Evolutionary conservation across 2,888 invertebrate genomes (phyloP), one percentile per base, ranked within the genome.

Genomic region (Cantharis flavilabris): DNA sequence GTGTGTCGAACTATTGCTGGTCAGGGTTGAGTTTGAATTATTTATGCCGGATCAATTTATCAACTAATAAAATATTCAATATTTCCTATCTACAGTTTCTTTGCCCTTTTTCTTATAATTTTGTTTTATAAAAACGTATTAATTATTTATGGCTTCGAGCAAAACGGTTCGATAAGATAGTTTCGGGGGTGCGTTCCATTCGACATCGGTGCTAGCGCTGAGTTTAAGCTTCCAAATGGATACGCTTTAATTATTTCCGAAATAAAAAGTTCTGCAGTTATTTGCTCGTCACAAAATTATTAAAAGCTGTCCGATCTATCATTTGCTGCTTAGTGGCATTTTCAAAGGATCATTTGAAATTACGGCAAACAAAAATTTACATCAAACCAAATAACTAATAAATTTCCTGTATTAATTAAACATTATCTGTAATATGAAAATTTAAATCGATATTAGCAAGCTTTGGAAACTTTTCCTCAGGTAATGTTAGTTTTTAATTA

Each of bases 401-500:
- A 49, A 49, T 49, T n/a, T n/a, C 2, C 49, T n/a, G 49, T 49
- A 49, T 49, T 49, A 49, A 49, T 49, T 49, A 49, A 49, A 49
- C 49, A 49, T 49, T 13, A 49, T 49, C 49, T 49, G n/a, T 49
- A 49, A 49, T 49, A 23, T 67, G 18, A 67, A 67, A 67, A 23
- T 64, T 67, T n/a, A 9, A 67, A 26, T 67, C 65, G 65, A 67
- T 23, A 23, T 23, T 4, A 7, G 65, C 26, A n/a, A 67, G 65
- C 65, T 67, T 67, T 23, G 9, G 9, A 67, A 67, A 67, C 20
- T 49, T 49, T 49, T 49, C 49, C 49, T 49, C 49, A 49, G 49
- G 49, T 49, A 67, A 67, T 67, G 65, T 67, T 67, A 67, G 65
- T 67, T 67, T 67, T 67, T 67, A 67, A 67, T 67, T 67, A 67